Conservation (phyloP, 2,113 vertebrate genomes). For the Fukomys damarensis region DNA sequence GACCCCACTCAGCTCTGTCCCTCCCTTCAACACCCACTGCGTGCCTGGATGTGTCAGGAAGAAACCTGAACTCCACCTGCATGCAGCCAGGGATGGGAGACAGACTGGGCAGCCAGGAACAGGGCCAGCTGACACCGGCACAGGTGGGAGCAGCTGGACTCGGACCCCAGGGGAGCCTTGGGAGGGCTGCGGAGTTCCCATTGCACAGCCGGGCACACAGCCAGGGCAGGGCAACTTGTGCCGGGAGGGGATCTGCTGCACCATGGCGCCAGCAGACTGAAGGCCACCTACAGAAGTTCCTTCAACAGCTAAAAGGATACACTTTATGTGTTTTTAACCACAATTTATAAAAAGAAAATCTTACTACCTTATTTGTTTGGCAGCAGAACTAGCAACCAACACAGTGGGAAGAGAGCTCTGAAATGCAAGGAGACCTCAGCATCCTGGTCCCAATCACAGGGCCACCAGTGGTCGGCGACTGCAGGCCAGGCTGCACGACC, state of each 20-base stretch:
- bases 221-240: not conserved
- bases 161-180: not conserved
- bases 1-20: not conserved
- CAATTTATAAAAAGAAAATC: not conserved
- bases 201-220: not conserved
- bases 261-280: not conserved
- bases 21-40: not conserved
- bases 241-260: not conserved
- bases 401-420: not conserved
- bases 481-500: not conserved
- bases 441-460: not conserved
- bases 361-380: not conserved
- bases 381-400: not conserved
- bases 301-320: not conserved
- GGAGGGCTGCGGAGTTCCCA: too few species aligned
- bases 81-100: not conserved
- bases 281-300: not conserved
- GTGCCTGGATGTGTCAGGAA: not conserved
- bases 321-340: not conserved
- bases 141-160: not conserved
- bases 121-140: not conserved
- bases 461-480: not conserved
- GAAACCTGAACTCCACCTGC: not conserved
- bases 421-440: not conserved
- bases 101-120: not conserved